phyloP scores from a whole-genome alignment of 2,113 vertebrate species.

The Austrofundulus limnaeus region DNA sequence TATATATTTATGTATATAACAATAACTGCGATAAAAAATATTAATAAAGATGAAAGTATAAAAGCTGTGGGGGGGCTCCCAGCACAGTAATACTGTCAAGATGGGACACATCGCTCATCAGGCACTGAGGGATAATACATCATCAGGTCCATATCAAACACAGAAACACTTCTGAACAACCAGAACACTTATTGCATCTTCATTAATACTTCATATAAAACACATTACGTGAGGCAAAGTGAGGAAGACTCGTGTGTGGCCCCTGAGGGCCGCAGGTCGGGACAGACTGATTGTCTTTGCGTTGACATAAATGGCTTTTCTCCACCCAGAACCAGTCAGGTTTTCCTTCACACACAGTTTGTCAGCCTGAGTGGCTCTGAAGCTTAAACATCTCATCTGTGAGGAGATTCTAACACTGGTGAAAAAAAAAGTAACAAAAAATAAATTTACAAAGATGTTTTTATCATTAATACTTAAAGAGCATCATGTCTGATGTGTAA shows the following conservation, averaged over 20 bases:
- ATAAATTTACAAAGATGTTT: too few relatives aligned
- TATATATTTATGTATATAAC: too few relatives aligned
- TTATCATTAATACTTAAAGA: too few relatives aligned
- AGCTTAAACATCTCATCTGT: too few relatives aligned
- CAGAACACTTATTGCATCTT: slow-evolving; percentile 79
- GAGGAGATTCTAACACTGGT: too few relatives aligned
- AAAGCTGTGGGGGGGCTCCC: slow-evolving; percentile 27
- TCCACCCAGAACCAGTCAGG: slow-evolving; percentile 32
- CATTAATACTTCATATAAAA: slow-evolving; percentile 80
- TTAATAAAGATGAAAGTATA: too few relatives aligned
- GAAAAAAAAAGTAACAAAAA: too few relatives aligned
- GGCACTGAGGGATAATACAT: slow-evolving; percentile 21
- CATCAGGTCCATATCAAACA: slow-evolving; percentile 75
- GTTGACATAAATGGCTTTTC: slow-evolving; percentile 60
- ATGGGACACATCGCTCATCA: slow-evolving; percentile 58
- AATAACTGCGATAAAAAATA: too few relatives aligned
- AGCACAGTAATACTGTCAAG: slow-evolving; percentile 87
- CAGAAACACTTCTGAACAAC: slow-evolving; percentile 78
- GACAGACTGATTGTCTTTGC: slow-evolving; percentile 85
- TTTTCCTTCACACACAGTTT: too few relatives aligned
- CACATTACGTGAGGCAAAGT: slow-evolving; percentile 68
- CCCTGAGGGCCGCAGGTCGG: slow-evolving; percentile 40
- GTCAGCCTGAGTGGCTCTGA: too few relatives aligned
- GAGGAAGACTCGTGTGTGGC: slow-evolving; percentile 50
- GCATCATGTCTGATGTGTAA: too few relatives aligned